Evolutionary conservation across 2,797 vertebrate species (phyloP).

Genomic region (Cyprinodon diabolis): DNA sequence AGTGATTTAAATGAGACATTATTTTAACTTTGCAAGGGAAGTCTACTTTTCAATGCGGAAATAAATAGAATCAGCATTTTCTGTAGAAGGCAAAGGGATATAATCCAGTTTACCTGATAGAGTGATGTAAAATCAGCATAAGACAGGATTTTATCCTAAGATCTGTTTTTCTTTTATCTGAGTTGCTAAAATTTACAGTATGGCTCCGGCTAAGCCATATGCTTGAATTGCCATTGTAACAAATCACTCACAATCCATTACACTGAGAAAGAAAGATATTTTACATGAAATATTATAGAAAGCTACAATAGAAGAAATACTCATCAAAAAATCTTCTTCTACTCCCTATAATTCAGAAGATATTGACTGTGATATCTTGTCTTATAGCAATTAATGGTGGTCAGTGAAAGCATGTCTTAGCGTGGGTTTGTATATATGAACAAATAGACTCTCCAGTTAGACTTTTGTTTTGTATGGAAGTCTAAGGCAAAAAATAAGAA

Average conservation of each 20-base stretch:
- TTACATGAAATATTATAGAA: background rate
- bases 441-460: background rate
- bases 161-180: conserved; percentile 6
- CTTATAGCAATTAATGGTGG: background rate
- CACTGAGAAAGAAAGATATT: conserved; percentile 8
- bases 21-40: conserved; percentile 3
- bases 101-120: background rate
- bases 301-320: background rate
- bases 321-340: conserved; percentile 11
- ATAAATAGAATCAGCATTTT: background rate
- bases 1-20: conserved; percentile 11
- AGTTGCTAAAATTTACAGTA: background rate
- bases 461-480: background rate
- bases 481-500: background rate
- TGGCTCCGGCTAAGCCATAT: background rate
- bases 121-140: conserved; percentile 1
- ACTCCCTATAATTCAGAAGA: background rate
- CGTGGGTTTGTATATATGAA: conserved; percentile 4
- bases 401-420: conserved; percentile 30
- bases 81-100: background rate
- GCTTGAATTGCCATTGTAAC: conserved; percentile 4
- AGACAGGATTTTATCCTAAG: conserved; percentile 6
- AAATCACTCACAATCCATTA: conserved; percentile 7
- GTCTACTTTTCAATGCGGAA: conserved; percentile 1
- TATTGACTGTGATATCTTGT: background rate